phyloP scores from a whole-genome alignment of 2,797 vertebrate genomes.

The Epinephelus coioides region DNA sequence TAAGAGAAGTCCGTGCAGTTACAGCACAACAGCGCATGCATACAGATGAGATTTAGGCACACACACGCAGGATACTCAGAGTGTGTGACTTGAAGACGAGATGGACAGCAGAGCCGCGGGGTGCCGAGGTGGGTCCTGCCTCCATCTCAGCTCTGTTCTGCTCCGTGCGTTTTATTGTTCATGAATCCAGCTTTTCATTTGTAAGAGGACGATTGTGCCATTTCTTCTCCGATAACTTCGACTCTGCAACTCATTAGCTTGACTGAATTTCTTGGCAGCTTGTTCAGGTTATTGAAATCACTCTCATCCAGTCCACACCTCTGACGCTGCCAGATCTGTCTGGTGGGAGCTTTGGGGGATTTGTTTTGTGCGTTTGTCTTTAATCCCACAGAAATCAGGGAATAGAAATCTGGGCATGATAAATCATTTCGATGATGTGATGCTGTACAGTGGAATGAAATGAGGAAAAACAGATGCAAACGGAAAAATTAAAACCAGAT shows the following conservation, averaged over 20 bases:
- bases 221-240: neutral
- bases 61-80: neutral
- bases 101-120: too few relatives aligned
- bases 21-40: slow-evolving; percentile 18
- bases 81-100: neutral
- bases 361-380: slow-evolving; percentile 13
- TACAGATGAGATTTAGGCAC: neutral
- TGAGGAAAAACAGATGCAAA: neutral
- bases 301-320: neutral
- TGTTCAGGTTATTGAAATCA: slow-evolving; percentile 1
- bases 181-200: slow-evolving; percentile 7
- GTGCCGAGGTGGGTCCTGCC: too few relatives aligned
- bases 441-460: neutral
- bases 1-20: slow-evolving; percentile 21
- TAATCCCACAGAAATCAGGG: neutral
- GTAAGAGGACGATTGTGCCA: neutral
- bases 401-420: neutral
- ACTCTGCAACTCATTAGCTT: neutral
- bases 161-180: neutral
- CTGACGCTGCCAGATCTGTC: slow-evolving; percentile 1
- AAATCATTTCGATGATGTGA: neutral
- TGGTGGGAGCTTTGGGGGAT: slow-evolving; percentile 7
- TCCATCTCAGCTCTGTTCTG: too few relatives aligned
- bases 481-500: neutral
- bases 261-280: neutral